These are phyloP conservation scores for Lithobates pipiens DNA, from an alignment of 2,797 vertebrate species.

Conservation along the genomic window DNA sequence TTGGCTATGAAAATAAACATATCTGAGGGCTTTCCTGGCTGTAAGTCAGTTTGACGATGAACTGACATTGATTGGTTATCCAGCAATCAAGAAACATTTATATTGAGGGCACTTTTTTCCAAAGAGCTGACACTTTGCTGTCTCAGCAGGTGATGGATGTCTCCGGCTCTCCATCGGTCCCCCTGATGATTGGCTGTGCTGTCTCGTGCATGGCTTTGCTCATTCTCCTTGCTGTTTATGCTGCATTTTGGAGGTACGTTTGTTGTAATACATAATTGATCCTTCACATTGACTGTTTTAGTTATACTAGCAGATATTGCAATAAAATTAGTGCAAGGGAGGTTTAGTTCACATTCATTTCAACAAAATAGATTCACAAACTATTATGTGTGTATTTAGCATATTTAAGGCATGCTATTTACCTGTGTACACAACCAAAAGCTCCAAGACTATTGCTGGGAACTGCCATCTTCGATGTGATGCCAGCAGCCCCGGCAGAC, in stretches of 20 bases:
- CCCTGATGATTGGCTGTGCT: slow-evolving; percentile 96
- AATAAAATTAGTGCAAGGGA: no score
- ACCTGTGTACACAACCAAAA: no score
- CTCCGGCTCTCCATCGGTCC: slow-evolving; percentile 88
- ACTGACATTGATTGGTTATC: background rate
- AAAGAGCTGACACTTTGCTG: slow-evolving; percentile 18
- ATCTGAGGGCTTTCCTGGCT: background rate
- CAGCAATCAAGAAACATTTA: background rate
- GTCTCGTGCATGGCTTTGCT: slow-evolving; percentile 94
- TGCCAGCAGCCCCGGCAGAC: no score
- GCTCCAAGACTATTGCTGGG: no score
- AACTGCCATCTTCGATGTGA: no score
- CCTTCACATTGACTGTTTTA: no score
- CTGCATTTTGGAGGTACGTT: slow-evolving; percentile 94
- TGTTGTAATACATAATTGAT: background rate
- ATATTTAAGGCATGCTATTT: no score
- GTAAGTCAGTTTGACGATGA: background rate
- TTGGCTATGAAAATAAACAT: background rate
- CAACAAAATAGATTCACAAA: no score
- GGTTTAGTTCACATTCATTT: no score
- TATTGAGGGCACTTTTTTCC: background rate
- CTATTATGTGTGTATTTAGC: no score
- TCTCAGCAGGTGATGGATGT: slow-evolving; percentile 89
- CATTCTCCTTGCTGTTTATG: slow-evolving; percentile 93
- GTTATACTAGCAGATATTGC: no score